Evolutionary conservation across 2,888 invertebrate species (phyloP), one percentile per base, ranked within the genome.

Genomic region (Xanthostigma xanthostigma): DNA sequence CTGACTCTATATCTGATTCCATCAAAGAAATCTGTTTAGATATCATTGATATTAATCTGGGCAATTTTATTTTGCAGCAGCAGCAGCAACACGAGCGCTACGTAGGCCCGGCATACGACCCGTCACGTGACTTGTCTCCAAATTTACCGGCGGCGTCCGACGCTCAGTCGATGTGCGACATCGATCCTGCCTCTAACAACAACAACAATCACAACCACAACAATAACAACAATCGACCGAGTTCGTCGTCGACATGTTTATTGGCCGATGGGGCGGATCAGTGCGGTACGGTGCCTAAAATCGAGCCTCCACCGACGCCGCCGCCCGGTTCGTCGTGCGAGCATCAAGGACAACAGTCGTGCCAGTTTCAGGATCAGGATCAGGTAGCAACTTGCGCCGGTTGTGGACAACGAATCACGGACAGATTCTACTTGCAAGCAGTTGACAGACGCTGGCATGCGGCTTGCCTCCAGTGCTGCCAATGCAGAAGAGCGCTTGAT

Each of bases 361-460:
- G 27, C 6, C 6, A 3, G 6, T 27, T 27, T 6, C 27, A 27
- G 27, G 27, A 27, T 27, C 27, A 67, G 41, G 76, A 27, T 27
- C 27, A 67, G 41, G 76, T 73, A 54, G 75, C 79, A 33, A 67
- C 73, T 49, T 94, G 94, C 68, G 91, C 91, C 47, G 94, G 92
- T 45, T 94, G 94, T 66, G 89, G 91, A 11, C 73, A 78, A 50
- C 76, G 82, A 58, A 94, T 94, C 68, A 79, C 79, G 56, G 93
- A 94, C 74, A 75, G 91, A 62, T 94, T 83, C 74, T 93, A 91
- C 72, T 78, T 94, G 58, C 81, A 89, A 63, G 92, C 93, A 17
- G 84, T 92, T 55, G 93, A 93, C 69, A 78, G 89, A 61, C 79
- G 88, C 67, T 95, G 94, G 94, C 94, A 95, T 67, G 84, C 86